A percentile compares a stretch with the other conserved stretches of the same genome.
These are phyloP conservation scores for Melanotus villosus DNA, from an alignment of 2,888 invertebrate genomes.

Conservation along the genomic window DNA sequence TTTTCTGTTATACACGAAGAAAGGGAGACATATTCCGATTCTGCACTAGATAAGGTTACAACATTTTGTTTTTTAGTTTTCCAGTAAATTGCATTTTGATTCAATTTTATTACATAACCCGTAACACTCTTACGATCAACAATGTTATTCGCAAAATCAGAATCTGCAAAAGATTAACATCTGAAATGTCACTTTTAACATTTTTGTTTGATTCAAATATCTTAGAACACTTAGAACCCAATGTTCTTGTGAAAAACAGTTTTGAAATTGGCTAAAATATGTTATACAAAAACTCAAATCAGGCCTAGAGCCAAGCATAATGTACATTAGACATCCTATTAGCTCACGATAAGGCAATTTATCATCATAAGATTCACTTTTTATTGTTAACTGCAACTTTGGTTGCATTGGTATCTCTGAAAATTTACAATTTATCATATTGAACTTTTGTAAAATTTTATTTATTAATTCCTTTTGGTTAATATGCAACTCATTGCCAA, in stretches of 20 bases:
- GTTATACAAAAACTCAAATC: slow-evolving; percentile 21
- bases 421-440: too few species aligned
- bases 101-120: slow-evolving; percentile 47
- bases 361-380: neutral
- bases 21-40: slow-evolving; percentile 49
- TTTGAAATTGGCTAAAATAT: slow-evolving; percentile 44
- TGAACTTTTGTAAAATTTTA: too few species aligned
- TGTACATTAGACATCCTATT: neutral
- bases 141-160: slow-evolving; percentile 48
- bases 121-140: slow-evolving; percentile 48
- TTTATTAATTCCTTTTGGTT: neutral
- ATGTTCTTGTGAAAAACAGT: slow-evolving; percentile 20
- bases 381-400: neutral
- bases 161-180: slow-evolving; percentile 45
- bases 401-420: too few species aligned
- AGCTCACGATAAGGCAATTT: neutral
- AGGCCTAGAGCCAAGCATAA: slow-evolving; percentile 2
- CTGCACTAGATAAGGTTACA: slow-evolving; percentile 43
- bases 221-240: slow-evolving; percentile 23
- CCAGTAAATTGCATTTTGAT: slow-evolving; percentile 46
- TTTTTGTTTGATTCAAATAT: slow-evolving; percentile 21
- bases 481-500: too few species aligned
- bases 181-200: slow-evolving; percentile 37
- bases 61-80: slow-evolving; percentile 46
- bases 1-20: slow-evolving; percentile 45